Evolutionary conservation across 1,140 invertebrate genomes (phyloP).

Genomic region (Drosophila virilis): DNA sequence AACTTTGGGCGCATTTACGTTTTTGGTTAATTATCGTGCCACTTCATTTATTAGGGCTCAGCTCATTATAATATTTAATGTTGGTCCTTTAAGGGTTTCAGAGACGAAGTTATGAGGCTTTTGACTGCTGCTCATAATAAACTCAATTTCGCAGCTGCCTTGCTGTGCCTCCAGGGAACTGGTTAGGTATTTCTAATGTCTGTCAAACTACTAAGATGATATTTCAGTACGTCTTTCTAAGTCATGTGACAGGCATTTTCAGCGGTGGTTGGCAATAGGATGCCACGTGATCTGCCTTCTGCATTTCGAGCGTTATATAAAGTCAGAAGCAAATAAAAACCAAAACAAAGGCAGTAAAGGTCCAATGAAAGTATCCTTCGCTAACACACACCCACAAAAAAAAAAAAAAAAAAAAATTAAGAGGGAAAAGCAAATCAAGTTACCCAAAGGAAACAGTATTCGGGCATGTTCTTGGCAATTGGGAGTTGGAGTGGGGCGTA

Average conservation of each 20-base stretch:
- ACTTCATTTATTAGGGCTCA: not conserved
- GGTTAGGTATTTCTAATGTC: not conserved
- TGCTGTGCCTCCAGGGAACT: not conserved
- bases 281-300: not conserved
- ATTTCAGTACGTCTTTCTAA: slow-evolving; percentile 14
- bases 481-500: not conserved
- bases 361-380: slow-evolving; percentile 7
- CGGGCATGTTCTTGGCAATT: not conserved
- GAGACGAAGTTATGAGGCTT: not conserved
- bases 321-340: slow-evolving; percentile 22
- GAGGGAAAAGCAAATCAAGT: not conserved
- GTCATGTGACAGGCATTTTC: not conserved
- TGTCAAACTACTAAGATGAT: slow-evolving; percentile 3
- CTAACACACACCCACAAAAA: not conserved
- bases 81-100: not conserved
- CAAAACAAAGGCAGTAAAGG: slow-evolving; percentile 14
- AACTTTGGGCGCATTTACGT: too few relatives aligned
- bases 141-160: slow-evolving; percentile 4
- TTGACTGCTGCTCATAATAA: slow-evolving; percentile 13
- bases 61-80: slow-evolving; percentile 9
- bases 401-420: not conserved
- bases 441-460: slow-evolving; percentile 12
- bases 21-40: too few relatives aligned
- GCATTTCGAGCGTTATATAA: not conserved
- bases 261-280: not conserved